Percentiles rank a stretch among this genome's conserved stretches.
Evolutionary conservation across 2,113 vertebrate genomes (phyloP).

Genomic region (Perca flavescens): DNA sequence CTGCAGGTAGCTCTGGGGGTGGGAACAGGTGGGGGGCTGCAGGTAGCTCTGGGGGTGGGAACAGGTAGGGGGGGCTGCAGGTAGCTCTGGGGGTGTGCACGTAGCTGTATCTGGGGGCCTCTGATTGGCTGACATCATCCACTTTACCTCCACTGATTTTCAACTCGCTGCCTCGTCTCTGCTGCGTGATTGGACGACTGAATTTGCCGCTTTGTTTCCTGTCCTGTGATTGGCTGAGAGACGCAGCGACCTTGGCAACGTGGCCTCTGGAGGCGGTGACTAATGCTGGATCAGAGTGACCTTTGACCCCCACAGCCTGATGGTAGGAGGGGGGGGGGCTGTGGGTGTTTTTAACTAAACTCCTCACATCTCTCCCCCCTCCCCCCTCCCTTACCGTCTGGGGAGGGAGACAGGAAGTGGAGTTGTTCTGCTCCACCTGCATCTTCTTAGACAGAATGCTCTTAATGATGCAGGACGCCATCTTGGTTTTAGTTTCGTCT

Average conservation of each 20-base stretch:
- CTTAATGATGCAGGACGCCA: conserved; percentile 89
- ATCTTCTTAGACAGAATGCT: conserved; percentile 90
- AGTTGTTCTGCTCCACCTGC: conserved; percentile 80
- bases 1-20: no score
- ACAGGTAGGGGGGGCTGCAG: no score
- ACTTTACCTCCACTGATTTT: background rate
- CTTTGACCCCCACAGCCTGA: conserved; percentile 38
- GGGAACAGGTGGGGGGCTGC: no score
- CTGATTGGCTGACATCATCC: background rate
- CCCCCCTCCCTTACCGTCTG: background rate
- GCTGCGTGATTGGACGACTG: conserved; percentile 34
- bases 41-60: no score
- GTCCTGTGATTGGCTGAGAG: conserved; percentile 61
- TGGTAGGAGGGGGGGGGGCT: conserved; percentile 54
- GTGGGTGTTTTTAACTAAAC: conserved; percentile 88
- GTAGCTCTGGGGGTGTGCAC: no score
- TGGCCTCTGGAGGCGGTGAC: conserved; percentile 19
- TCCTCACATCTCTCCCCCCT: conserved; percentile 86
- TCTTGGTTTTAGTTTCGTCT: conserved; percentile 86
- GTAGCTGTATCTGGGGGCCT: no score
- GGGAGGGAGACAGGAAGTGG: background rate
- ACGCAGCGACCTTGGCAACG: conserved; percentile 20
- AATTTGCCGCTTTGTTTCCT: conserved; percentile 23
- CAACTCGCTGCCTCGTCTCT: conserved; percentile 52
- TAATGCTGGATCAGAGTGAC: no score